Percentiles rank a stretch among this genome's conserved stretches.
These are phyloP conservation scores for Mustelus asterias DNA, from an alignment of 2,113 vertebrate genomes.

Conservation along the genomic window DNA sequence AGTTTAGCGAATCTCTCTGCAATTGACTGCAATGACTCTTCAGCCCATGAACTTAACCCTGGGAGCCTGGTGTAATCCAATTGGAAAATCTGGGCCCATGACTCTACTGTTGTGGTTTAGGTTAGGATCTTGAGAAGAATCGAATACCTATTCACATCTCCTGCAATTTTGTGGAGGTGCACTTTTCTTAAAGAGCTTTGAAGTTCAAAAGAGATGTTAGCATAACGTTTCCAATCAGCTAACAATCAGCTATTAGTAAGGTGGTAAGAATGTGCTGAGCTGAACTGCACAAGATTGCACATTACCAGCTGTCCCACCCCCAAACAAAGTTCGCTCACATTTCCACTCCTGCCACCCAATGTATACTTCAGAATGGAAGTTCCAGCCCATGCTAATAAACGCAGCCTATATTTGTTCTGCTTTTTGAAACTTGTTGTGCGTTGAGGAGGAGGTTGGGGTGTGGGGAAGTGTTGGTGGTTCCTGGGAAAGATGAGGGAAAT, in stretches of 20 bases:
- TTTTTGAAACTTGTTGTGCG: not conserved
- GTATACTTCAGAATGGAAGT: too few species aligned
- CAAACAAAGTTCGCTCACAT: too few species aligned
- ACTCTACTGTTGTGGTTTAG: not conserved
- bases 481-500: not conserved
- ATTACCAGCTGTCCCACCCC: too few species aligned
- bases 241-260: not conserved
- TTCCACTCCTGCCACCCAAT: too few species aligned
- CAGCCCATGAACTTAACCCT: not conserved
- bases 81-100: not conserved
- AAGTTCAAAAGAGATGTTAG: not conserved
- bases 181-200: not conserved
- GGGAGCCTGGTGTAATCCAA: not conserved
- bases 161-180: too few species aligned
- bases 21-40: not conserved
- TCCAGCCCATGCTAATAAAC: too few species aligned
- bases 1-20: not conserved
- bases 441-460: not conserved
- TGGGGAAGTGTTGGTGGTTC: too few species aligned
- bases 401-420: not conserved
- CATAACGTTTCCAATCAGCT: not conserved
- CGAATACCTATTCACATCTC: not conserved
- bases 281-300: too few species aligned
- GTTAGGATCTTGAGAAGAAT: not conserved
- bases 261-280: not conserved